Evolutionary conservation across 2,888 invertebrate species (phyloP).

Genomic region (Monopis laevigella): DNA sequence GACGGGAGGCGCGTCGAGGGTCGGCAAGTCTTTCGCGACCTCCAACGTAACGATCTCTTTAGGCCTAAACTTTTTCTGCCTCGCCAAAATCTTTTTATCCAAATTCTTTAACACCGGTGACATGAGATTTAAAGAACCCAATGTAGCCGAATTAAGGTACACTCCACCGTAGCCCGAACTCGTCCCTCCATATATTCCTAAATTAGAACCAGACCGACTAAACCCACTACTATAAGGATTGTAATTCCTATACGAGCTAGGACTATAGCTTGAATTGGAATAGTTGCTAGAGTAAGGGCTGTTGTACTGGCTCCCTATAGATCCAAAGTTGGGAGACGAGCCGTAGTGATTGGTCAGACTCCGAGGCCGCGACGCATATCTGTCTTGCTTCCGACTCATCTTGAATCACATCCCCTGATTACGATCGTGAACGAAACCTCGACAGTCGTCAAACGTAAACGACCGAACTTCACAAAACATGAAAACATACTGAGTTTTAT

Average conservation of each 20-base stretch:
- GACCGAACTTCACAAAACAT: conserved; percentile 38
- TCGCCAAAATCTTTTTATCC: conserved; percentile 54
- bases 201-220: conserved; percentile 39
- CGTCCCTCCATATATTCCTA: conserved; percentile 70
- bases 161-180: conserved; percentile 75
- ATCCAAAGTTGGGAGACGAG: conserved; percentile 53
- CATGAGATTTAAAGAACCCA: conserved; percentile 67
- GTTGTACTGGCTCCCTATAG: conserved; percentile 41
- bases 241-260: conserved; percentile 50
- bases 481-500: conserved; percentile 53
- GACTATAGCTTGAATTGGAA: conserved; percentile 35
- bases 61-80: conserved; percentile 59
- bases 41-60: conserved; percentile 44
- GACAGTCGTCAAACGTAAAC: conserved; percentile 24
- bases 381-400: conserved; percentile 59
- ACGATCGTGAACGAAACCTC: not conserved
- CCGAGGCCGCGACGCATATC: conserved; percentile 43
- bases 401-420: conserved; percentile 35
- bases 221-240: conserved; percentile 54
- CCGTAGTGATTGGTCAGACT: conserved; percentile 51
- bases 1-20: conserved; percentile 30
- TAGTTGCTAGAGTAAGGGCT: conserved; percentile 30
- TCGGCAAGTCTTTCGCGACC: conserved; percentile 18
- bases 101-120: conserved; percentile 62
- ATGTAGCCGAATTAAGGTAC: conserved; percentile 68